Evolutionary conservation across 1,140 invertebrate genomes (phyloP), one percentile per base, ranked within the genome.

Genomic region (Orius insidiosus): DNA sequence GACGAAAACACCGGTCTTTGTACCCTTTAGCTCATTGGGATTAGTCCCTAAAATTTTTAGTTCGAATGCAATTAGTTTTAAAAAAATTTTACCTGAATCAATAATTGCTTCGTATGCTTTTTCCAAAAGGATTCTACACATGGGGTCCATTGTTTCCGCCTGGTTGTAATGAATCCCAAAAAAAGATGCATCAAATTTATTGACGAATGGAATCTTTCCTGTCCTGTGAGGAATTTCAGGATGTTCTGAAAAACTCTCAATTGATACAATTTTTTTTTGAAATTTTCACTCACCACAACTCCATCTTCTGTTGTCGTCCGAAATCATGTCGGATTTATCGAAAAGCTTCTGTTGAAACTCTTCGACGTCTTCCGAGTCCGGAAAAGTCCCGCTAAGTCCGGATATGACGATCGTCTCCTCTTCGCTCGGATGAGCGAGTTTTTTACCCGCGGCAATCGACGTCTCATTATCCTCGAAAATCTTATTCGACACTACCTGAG

Each of bases 81-180:
- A 7, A n/a, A n/a, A n/a, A 13, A 13, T 41, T 41, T 16, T n/a
- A 66, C 88, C 88, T 48, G 88, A 80, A 70, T 95, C 89, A 47
- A 89, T 64, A n/a, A 93, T 72, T 1, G 86, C 82, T 65, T 93
- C 88, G 55, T 85, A 81, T 0, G 83, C 67, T 39, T 80, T 76
- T 62, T 95, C 89, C 16, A 94, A 59, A 10, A 93, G 60, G 47
- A 89, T 72, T 47, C 88, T 68, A 53, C 82, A 73, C 75, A 89
- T 85, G 0, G 87, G 87, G 55, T 94, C 89, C 81, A 90, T 84
- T 7, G 70, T 71, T 49, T 88, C 72, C 0, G 85, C 85, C 59
- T 90, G 84, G 50, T 84, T 81, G 54, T 72, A 76, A 54, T 84
- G 79, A 1, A 88, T 75, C 37, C 73, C 81, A 61, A 90, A 89